Conservation (phyloP, 2,113 vertebrate genomes). For the Colaptes auratus region DNA sequence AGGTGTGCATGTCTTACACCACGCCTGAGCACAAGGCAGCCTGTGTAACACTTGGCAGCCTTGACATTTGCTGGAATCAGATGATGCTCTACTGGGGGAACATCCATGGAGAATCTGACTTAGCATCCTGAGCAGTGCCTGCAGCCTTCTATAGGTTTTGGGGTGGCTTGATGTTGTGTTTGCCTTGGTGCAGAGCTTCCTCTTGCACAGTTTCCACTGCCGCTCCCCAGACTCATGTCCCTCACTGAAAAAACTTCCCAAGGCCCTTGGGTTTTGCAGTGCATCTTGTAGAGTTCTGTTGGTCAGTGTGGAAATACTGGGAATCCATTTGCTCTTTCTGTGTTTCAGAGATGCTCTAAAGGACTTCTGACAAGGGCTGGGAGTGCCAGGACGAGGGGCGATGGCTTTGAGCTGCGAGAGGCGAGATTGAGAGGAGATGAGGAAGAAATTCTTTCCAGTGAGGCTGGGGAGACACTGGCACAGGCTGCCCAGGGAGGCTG, state of each 20-base stretch:
- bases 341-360: background rate
- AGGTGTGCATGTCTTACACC: background rate
- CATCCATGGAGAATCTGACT: background rate
- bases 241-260: background rate
- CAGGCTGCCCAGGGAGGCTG: no score
- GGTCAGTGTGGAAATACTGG: background rate
- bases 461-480: no score
- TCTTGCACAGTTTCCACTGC: background rate
- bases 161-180: background rate
- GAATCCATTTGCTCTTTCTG: background rate
- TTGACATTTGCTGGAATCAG: background rate
- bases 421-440: no score
- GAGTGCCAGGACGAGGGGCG: no score
- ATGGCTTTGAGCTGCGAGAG: no score
- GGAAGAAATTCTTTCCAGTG: no score
- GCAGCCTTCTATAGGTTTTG: background rate
- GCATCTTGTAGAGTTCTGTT: background rate
- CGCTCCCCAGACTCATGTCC: accelerated
- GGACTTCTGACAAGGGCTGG: no score
- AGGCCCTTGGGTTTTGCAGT: background rate
- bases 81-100: background rate
- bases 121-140: background rate
- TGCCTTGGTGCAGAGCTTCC: background rate
- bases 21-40: background rate
- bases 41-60: background rate